These are phyloP conservation scores for Leptothorax acervorum DNA, from an alignment of 2,888 invertebrate species.

Conservation along the genomic window DNA sequence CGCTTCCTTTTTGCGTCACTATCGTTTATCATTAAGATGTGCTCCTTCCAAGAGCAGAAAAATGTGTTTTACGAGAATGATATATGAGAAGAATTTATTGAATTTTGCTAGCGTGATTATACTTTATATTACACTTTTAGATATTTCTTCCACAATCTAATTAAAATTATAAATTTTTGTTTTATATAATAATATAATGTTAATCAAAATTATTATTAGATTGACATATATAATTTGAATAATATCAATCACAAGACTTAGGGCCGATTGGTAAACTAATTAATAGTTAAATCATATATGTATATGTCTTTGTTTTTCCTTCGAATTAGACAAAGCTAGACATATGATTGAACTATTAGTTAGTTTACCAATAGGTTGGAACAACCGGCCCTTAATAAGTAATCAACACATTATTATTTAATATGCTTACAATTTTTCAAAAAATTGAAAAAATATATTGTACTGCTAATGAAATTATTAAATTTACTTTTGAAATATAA, in stretches of 20 bases:
- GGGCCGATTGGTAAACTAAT: no score
- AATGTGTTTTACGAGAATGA: background rate
- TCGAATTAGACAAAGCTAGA: no score
- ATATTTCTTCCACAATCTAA: background rate
- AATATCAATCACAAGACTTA: background rate
- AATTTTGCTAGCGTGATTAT: background rate
- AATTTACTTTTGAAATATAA: background rate
- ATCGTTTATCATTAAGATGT: background rate
- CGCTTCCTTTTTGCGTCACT: constrained; percentile 1
- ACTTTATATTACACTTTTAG: background rate
- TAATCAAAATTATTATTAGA: background rate
- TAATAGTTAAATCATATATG: no score
- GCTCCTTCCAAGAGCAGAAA: background rate
- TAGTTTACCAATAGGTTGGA: no score
- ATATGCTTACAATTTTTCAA: background rate
- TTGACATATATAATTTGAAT: background rate
- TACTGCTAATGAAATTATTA: background rate
- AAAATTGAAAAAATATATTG: background rate
- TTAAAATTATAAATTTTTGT: background rate
- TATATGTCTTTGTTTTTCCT: no score
- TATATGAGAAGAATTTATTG: background rate
- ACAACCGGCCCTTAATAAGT: background rate
- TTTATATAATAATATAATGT: background rate
- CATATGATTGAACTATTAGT: no score
- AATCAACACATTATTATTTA: background rate